Evolutionary conservation across 2,888 invertebrate species (phyloP).

Genomic region (Drosophila histrio): DNA sequence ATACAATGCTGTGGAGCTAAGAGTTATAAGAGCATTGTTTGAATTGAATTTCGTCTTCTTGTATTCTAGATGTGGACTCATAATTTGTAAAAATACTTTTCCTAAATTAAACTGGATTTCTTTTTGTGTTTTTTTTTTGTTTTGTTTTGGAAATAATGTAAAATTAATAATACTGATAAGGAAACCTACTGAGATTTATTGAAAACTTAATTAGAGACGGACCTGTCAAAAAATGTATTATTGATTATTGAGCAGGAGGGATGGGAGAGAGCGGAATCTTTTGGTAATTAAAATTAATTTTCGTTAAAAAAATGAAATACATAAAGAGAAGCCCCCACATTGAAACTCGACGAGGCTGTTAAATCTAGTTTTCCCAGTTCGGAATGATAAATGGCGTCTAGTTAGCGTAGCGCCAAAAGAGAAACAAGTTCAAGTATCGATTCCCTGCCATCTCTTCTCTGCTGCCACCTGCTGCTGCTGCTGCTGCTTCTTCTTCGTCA

Average conservation of each 20-base stretch:
- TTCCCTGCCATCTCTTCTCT: slow-evolving; percentile 6
- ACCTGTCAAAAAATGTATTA: slow-evolving; percentile 48
- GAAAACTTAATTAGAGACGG: slow-evolving; percentile 30
- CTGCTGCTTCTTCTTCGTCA: neutral
- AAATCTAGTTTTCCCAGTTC: slow-evolving; percentile 73
- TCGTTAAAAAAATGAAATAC: slow-evolving; percentile 21
- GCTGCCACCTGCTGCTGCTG: neutral
- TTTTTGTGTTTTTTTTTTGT: too few relatives aligned
- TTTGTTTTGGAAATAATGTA: neutral
- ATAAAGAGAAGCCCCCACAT: slow-evolving; percentile 2
- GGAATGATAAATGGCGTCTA: slow-evolving; percentile 73
- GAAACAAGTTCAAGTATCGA: slow-evolving; percentile 67
- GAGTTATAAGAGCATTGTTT: neutral
- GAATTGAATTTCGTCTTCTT: neutral
- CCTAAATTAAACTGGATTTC: neutral
- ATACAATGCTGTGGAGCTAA: neutral
- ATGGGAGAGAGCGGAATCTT: slow-evolving; percentile 46
- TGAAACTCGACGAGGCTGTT: slow-evolving; percentile 18
- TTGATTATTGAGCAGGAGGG: slow-evolving; percentile 41
- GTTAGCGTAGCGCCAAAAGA: slow-evolving; percentile 75
- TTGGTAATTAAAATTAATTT: slow-evolving; percentile 76
- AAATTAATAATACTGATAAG: neutral
- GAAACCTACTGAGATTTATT: neutral
- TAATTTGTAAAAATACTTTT: neutral
- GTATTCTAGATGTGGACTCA: neutral